Evolutionary conservation across 30 jellyfish, hydroid and myxozoan species (phyloP).

Genomic region (Nemopilema nomurai): DNA sequence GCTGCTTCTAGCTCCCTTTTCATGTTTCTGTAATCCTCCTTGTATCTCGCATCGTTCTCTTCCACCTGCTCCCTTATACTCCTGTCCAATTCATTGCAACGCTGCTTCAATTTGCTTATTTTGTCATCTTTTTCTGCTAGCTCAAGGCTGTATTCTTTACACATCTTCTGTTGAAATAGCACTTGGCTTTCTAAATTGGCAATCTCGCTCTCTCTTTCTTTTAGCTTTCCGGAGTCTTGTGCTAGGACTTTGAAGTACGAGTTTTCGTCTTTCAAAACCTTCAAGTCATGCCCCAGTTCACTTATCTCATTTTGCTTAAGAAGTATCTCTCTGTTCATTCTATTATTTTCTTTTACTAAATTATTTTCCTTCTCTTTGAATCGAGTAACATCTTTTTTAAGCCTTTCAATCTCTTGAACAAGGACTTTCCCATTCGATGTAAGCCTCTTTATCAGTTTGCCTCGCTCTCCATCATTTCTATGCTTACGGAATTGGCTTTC

Average conservation of each 20-base stretch:
- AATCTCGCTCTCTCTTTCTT: conserved; percentile 54
- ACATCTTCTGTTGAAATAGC: conserved; percentile 68
- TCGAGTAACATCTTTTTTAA: conserved; percentile 61
- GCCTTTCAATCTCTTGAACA: conserved; percentile 79
- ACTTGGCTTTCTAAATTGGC: conserved; percentile 65
- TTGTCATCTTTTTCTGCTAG: conserved; percentile 59
- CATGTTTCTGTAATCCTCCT: conserved; percentile 14
- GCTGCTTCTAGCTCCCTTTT: conserved; percentile 42
- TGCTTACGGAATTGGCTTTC: conserved; percentile 41
- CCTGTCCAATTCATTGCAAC: conserved; percentile 30
- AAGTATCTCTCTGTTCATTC: conserved; percentile 41
- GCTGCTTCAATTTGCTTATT: conserved; percentile 21
- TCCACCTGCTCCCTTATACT: neutral
- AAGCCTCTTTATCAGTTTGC: conserved; percentile 78
- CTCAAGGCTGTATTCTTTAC: conserved; percentile 73
- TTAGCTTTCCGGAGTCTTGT: conserved; percentile 54
- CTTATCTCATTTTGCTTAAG: conserved; percentile 42
- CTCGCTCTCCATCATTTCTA: conserved; percentile 72
- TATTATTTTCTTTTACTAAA: conserved; percentile 60
- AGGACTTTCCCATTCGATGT: conserved; percentile 84
- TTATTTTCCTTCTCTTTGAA: conserved; percentile 31
- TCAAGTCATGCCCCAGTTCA: conserved; percentile 73
- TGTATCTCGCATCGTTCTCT: neutral
- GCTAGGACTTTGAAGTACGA: conserved; percentile 73
- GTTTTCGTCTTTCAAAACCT: conserved; percentile 71